Evolutionary conservation across 64 coral and sea anemone species (phyloP), one percentile per base, ranked within the genome.

Genomic region (Actinia equina): DNA sequence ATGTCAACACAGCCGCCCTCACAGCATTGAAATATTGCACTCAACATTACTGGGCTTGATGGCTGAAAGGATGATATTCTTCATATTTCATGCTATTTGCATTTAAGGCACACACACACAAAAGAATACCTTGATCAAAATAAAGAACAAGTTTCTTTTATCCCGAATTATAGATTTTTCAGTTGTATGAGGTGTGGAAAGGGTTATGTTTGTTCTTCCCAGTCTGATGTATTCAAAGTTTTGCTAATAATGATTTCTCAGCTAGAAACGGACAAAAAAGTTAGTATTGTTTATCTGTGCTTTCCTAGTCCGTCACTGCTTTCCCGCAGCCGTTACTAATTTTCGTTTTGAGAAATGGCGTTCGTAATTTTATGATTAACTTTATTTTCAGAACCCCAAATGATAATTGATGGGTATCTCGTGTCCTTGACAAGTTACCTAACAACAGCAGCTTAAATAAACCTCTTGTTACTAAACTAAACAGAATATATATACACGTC

Each of bases 1-100:
- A 69, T 69, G 77, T 79, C 78, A 81, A 81, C 78, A 81, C 45
- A 81, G 78, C 78, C 43, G 78, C 49, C 78, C 44, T 74, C 27
- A 74, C 69, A 74, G 27, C 10, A 27, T 15, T 74, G 69, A 74
- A 74, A 74, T 81, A 81, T 81, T 81, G 45, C 78, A 81, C 44
- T 74, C 69, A 13, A 37, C 30, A 37, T 37, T 1, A 37, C 19
- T 27, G 19, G 6, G 69, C 12, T 74, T 69, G 63, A 69, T 41
- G 11, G 69, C 69, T 41, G 7, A 74, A 30, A 27, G 69, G 42
- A 13, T 30, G 9, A 74, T 41, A 30, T 74, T 74, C 42, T 74
- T 41, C 0, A n/a, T n/a, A n/a, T n/a, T n/a, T n/a, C n/a, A n/a
- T n/a, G n/a, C 23, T 74, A 74, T 41, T 74, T 74, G 26, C 26